Evolutionary conservation across 2,888 invertebrate genomes (phyloP).

Genomic region (Mycalesis mineus): DNA sequence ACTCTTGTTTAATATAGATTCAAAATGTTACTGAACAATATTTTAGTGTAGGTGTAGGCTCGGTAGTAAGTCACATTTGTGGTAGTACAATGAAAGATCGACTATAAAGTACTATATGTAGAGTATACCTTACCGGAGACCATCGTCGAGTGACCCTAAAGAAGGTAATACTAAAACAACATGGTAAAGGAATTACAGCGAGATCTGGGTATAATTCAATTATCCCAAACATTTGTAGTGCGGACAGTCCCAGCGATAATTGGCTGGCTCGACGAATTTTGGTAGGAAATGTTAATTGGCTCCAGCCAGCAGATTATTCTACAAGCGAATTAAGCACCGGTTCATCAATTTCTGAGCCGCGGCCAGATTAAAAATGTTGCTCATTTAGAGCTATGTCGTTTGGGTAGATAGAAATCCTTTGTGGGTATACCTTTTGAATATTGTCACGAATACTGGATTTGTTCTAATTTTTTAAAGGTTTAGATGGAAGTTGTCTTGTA

Average conservation of each 20-base stretch:
- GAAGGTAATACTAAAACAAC: not conserved
- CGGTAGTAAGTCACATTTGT: too few species aligned
- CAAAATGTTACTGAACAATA: too few species aligned
- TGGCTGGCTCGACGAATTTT: conserved; percentile 1
- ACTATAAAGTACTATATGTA: too few species aligned
- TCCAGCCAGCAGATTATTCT: conserved; percentile 2
- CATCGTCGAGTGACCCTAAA: not conserved
- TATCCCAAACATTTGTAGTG: not conserved
- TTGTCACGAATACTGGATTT: too few species aligned
- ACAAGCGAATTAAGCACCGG: conserved; percentile 4
- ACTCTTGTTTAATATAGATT: too few species aligned
- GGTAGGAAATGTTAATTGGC: conserved; percentile 4
- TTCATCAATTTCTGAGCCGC: not conserved
- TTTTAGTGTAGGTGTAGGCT: too few species aligned
- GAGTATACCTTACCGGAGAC: not conserved
- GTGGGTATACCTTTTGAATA: too few species aligned
- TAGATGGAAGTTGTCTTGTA: too few species aligned
- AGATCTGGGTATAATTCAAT: not conserved
- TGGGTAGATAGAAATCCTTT: too few species aligned
- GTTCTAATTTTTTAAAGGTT: too few species aligned
- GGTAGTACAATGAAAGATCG: too few species aligned
- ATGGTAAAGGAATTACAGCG: not conserved
- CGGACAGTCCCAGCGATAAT: not conserved
- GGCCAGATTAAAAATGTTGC: not conserved
- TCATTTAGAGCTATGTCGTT: not conserved